Base-by-base conservation (phyloP, 2,888 invertebrate genomes). In the Drosophila quasianomalipes region DNA sequence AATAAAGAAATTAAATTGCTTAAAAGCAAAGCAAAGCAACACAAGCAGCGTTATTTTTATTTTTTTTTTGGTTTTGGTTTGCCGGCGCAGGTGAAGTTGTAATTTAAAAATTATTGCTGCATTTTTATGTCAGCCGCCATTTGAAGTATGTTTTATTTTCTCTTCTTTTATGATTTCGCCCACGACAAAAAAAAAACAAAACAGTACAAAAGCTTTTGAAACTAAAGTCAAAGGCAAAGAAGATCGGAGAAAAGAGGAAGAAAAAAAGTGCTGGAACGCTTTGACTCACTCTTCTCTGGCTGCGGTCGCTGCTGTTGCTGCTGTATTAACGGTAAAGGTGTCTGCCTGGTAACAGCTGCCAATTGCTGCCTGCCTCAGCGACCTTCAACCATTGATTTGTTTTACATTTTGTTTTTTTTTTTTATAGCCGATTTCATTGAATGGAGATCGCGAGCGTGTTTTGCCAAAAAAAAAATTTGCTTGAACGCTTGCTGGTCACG, bases 1-100 rank as follows among this genome's bases (percentile, higher is more conserved):
- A 89, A 89, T 89, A 91, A 91, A 91, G 89, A 89, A 91, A 91
- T 91, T 91, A 91, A 91, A 86, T 81, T 85, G 79, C 86, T 81
- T 74, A 74, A 85, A 79, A 81, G 74, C 76, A 81, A 82, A 37
- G 37, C 37, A 37, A 7, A 66, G 77, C 74, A 73, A 65, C 59
- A 60, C 54, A 62, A 60, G 67, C 74, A 53, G 26, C 53, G 54
- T 49, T 59, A 47, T 64, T 49, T 67, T 51, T 52, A 12, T 16
- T 35, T 39, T 26, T n/a, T 35, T 52, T 28, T 26, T 64, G 4
- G 22, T 59, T 22, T 30, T 22, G 3, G 47, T n/a, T 53, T 49
- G 66, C 39, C 52, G 41, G 51, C 58, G 71, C 80, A 80, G 80
- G 82, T 82, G 83, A 74, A 82, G 73, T 75, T 74, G 53, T 58